Base-by-base conservation (phyloP, 2,888 invertebrate genomes). In the Perithous albicinctus region DNA sequence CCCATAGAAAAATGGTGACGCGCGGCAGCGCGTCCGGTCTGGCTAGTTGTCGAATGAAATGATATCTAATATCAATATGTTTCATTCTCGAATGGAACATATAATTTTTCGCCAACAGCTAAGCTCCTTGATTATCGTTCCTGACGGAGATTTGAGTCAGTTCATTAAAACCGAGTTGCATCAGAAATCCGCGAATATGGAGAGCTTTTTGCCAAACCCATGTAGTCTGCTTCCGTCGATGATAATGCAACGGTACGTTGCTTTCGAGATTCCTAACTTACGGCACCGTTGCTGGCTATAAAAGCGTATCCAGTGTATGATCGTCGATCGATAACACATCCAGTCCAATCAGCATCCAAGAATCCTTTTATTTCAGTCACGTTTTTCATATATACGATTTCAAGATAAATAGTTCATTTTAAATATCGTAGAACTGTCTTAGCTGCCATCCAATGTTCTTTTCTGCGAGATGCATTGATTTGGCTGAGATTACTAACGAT, bases 61-160 rank as follows among this genome's bases (percentile, higher is more conserved):
- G 73, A 64, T 83, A 86, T 80, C 85, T 85, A 54, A 84, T 87
- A 82, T 85, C 79, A 18, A 85, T 81, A 51, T 84, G 81, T 41
- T 84, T 84, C 12, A 81, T 76, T 77, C 78, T 72, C 26, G 78
- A 77, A 26, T 83, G 82, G 56, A 35, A 72, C 8, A 66, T 64
- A 38, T 63, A 66, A 69, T 63, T 29, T 43, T 69, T 72, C n/a
- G 69, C 63, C 12, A 54, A 54, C 8, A 23, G 23, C 29, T 54
- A 12, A 26, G 54, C 54, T 26, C 54, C 54, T 8, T 26, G 54
- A 54, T 54, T 29, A 12, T 54, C 54, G n/a, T 46, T 46, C 15
- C 4, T 15, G 0, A 46, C 6, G 15, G 46, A 15, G 46, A 46
- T 46, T 46, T 46, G 46, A 1, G 46, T 7, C 46, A 15, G 15